Evolutionary conservation across 2,113 vertebrate species (phyloP).

Genomic region (Gyps fulvus): DNA sequence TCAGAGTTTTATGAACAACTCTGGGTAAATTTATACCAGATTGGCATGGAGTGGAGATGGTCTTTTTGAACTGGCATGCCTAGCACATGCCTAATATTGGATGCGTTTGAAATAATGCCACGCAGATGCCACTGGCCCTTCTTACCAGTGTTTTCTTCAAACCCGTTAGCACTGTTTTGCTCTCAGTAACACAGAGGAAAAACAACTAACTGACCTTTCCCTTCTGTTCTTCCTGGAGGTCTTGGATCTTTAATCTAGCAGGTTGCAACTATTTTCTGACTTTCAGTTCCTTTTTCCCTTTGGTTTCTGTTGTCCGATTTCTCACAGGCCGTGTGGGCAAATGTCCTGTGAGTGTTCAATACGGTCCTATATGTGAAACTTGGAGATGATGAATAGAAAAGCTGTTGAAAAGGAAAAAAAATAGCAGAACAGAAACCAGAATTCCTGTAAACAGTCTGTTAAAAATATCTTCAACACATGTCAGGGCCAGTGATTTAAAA

Average conservation of each 20-base stretch:
- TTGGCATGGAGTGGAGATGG: not conserved
- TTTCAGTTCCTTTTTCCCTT: not conserved
- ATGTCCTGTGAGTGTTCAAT: not conserved
- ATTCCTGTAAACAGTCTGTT: slow-evolving; percentile 59
- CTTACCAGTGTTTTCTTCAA: not conserved
- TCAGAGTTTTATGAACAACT: not conserved
- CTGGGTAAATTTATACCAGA: not conserved
- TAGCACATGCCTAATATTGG: rapidly evolving
- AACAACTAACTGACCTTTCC: not conserved
- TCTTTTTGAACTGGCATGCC: not conserved
- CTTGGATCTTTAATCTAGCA: not conserved
- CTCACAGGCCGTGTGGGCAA: not conserved
- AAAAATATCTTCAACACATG: slow-evolving; percentile 49
- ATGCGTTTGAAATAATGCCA: not conserved
- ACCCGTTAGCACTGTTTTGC: not conserved
- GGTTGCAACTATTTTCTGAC: not conserved
- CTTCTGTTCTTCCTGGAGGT: not conserved
- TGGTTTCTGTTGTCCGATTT: not conserved
- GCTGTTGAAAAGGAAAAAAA: not conserved
- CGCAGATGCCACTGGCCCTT: not conserved
- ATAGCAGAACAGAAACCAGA: slow-evolving; percentile 59
- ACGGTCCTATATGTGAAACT: not conserved
- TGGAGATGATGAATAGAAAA: slow-evolving; percentile 17
- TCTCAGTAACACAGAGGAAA: not conserved
- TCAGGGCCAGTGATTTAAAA: slow-evolving; percentile 1